Base-by-base conservation (phyloP, 2,888 invertebrate genomes). In the Galerucella nymphaeae region DNA sequence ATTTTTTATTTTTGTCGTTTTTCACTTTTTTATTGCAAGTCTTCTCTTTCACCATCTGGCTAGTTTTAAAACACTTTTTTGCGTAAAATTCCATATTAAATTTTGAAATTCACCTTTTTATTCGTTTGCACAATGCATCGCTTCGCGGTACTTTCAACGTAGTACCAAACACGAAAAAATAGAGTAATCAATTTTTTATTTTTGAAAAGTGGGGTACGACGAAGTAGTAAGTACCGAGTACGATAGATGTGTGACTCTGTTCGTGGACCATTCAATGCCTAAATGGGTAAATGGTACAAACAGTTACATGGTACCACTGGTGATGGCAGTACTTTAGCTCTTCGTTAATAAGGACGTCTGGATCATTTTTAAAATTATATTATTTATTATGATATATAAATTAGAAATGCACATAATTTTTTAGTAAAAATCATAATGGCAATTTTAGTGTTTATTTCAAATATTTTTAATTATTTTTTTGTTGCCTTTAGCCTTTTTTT, bases 31-130 rank as follows among this genome's bases (percentile, higher is more conserved):
- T 80, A 61, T 66, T 66, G 62, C 71, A 55, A 71, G 77, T 77
- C 65, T 75, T 76, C 58, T 76, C 77, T 70, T 78, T 77, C 62
- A 76, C 76, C n/a, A 58, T 20, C 53, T 79, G 78, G 63, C 77
- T 78, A 41, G 75, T 75, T 65, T 82, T 84, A 58, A 84, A 78
- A 64, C 82, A 85, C 73, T 81, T 81, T 71, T 85, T 84, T 30
- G 83, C 84, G 78, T 81, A 83, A 48, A 57, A 63, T 45, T 70
- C 70, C 70, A 70, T 70, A 14, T 30, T 53, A 61, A 18, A 59
- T 41, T 18, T n/a, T 18, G 61, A 62, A 62, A 68, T 50, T 62
- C 62, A 68, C 61, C 61, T 68, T 68, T 68, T 68, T 61, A 13
- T 23, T 59, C 48, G 18, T n/a, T 38, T 14, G 48, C 42, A 48